Base-by-base conservation (phyloP, 2,888 invertebrate genomes). In the Hemithea aestivaria region DNA sequence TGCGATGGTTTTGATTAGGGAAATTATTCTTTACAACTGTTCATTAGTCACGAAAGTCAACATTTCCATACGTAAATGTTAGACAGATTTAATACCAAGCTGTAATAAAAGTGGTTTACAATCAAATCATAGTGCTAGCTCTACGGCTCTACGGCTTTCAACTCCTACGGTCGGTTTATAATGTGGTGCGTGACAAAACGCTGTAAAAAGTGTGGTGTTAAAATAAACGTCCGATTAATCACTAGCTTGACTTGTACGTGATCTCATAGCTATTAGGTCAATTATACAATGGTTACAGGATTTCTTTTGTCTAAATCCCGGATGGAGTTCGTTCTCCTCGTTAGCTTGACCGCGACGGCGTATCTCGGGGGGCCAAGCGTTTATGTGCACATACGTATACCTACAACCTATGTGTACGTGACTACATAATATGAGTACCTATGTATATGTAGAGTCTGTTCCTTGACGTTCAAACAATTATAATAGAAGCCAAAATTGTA, bases 221-320 rank as follows among this genome's bases (percentile, higher is more conserved):
- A 51, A 33, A 40, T 51, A 51, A 52, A 55, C 39, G 51, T 55
- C 50, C 58, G 62, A 64, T 65, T 60, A 64, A 51, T 58, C 56
- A 53, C 50, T 58, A 50, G 52, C 35, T 26, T 41, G 45, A 32
- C 44, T 45, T 49, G 23, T 32, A 53, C 37, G 45, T 54, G 53
- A 55, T 56, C 48, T 58, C 53, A 54, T 35, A 36, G 27, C 42
- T 51, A 48, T 50, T 34, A 42, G 42, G 35, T 43, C 41, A 33
- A 40, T 40, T 35, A 35, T 8, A 36, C 10, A 11, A 35, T 27
- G 8, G 12, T 10, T 10, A 31, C 27, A 31, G 16, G 27, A 26
- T 29, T 12, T 39, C 27, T 41, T 38, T 39, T 22, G 29, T 31
- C 16, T 6, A 26, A 34, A 32, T 44, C 29, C 43, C 43, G 45